Conservation (phyloP, 30 jellyfish, hydroid and myxozoan species). For the Mastigias papua region DNA sequence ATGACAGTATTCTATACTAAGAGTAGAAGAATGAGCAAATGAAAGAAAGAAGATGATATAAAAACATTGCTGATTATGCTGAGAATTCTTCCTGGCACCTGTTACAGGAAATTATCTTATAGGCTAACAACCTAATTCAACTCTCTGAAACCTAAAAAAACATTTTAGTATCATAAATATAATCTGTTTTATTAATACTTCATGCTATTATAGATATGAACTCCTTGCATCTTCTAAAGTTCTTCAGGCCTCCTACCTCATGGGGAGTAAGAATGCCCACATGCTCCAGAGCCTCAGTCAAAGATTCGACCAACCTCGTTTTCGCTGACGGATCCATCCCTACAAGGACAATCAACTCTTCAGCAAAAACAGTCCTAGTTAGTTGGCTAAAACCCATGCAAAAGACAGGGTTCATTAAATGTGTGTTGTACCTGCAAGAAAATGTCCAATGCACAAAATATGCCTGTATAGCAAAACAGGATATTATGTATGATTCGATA, state of each 20-base stretch:
- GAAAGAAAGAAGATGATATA: too few relatives aligned
- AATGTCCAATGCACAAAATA: too few relatives aligned
- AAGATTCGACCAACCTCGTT: slow-evolving; percentile 81
- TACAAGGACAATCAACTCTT: not conserved
- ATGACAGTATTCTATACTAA: not conserved
- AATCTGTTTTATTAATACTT: not conserved
- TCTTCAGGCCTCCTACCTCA: slow-evolving; percentile 32
- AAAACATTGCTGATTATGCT: not conserved
- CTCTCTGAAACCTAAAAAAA: too few relatives aligned
- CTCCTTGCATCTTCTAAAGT: not conserved
- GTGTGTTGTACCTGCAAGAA: too few relatives aligned
- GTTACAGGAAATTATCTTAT: too few relatives aligned
- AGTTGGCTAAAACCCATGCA: not conserved
- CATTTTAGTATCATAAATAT: too few relatives aligned
- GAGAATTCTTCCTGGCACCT: too few relatives aligned
- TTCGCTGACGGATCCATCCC: slow-evolving; percentile 97
- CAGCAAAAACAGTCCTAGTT: not conserved
- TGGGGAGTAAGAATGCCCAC: slow-evolving; percentile 69
- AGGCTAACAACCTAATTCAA: too few relatives aligned
- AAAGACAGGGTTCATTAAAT: not conserved
- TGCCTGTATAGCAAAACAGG: too few relatives aligned
- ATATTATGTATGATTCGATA: too few relatives aligned
- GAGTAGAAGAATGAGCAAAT: not conserved
- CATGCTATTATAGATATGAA: not conserved
- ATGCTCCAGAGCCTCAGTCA: slow-evolving; percentile 81